Conservation (phyloP, 2,888 invertebrate species). For the Eupithecia insigniata region DNA sequence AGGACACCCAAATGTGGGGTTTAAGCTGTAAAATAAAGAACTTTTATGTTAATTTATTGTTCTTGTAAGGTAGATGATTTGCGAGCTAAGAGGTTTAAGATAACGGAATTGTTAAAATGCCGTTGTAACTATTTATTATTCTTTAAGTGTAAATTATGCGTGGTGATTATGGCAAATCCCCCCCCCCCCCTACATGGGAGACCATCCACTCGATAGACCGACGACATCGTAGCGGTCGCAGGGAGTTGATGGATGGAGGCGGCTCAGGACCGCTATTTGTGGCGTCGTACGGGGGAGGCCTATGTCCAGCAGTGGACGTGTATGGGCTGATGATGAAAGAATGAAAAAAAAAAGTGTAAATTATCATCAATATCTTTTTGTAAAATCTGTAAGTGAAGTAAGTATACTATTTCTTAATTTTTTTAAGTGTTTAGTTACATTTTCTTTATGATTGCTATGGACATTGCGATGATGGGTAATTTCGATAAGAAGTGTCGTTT, state of each 20-base stretch:
- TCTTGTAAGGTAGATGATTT: not conserved
- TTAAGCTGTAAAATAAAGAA: constrained; percentile 49
- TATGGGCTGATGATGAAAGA: too few species aligned
- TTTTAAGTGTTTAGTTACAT: not conserved
- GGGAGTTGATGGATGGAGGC: too few species aligned
- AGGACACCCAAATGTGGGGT: constrained; percentile 73
- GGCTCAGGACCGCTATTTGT: too few species aligned
- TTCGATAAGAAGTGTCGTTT: too few species aligned
- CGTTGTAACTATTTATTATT: not conserved
- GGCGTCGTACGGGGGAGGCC: too few species aligned
- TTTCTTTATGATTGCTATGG: not conserved
- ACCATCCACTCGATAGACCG: too few species aligned
- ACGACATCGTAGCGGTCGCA: too few species aligned
- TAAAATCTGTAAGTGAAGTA: not conserved
- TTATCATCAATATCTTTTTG: not conserved
- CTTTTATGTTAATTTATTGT: not conserved
- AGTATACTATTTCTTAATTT: not conserved
- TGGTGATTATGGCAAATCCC: too few species aligned
- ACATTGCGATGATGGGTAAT: not conserved
- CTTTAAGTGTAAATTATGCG: not conserved
- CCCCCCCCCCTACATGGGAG: too few species aligned
- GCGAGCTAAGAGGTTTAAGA: not conserved
- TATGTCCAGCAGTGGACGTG: too few species aligned
- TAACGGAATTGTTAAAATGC: not conserved
- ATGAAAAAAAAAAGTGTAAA: too few species aligned